Evolutionary conservation across 2,888 invertebrate species (phyloP), one percentile per base, ranked within the genome.

Genomic region (Ectemnius lituratus): DNA sequence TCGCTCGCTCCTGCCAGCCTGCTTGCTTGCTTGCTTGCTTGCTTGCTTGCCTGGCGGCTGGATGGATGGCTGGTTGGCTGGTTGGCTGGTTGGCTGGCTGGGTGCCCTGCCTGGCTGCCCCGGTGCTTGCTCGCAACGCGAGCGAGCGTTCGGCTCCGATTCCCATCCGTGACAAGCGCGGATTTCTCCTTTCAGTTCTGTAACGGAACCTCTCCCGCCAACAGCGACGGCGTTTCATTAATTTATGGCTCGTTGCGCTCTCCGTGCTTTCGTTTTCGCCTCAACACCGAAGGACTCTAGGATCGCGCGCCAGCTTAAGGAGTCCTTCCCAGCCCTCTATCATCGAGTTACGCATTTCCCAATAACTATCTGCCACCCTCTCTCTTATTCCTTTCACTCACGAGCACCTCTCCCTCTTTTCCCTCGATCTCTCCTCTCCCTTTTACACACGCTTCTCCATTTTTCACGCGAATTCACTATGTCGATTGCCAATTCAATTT

Each of bases 161-260:
- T 78, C 67, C 75, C 73, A 73, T 75, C 78, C 75, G 78, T 61
- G 78, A 79, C 79, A 79, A 72, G 68, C 68, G 66, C 68, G 64
- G 58, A 60, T 63, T 64, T 70, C 76, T 52, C 67, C 70, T 73
- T 70, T 75, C 75, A 62, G 23, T 56, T 60, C 47, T 2, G 62
- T 20, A 49, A 68, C 77, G 62, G 71, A 56, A 65, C 59, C 56
- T 67, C 52, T 57, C 78, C 63, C 78, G 70, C 57, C 66, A 69
- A 68, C 67, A 76, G 13, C 63, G 47, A 67, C 46, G 70, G 56
- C 66, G 70, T 65, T 56, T 58, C 70, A 47, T 66, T 69, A 58
- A 67, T 61, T 71, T 57, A 52, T 57, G 45, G 16, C 37, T 64
- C 28, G 16, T 37, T 45, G 64, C 63, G 56, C 28, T 52, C 18